These are phyloP conservation scores for Chrysomallon squamiferum DNA, from an alignment of 1,140 invertebrate species.

Conservation along the genomic window DNA sequence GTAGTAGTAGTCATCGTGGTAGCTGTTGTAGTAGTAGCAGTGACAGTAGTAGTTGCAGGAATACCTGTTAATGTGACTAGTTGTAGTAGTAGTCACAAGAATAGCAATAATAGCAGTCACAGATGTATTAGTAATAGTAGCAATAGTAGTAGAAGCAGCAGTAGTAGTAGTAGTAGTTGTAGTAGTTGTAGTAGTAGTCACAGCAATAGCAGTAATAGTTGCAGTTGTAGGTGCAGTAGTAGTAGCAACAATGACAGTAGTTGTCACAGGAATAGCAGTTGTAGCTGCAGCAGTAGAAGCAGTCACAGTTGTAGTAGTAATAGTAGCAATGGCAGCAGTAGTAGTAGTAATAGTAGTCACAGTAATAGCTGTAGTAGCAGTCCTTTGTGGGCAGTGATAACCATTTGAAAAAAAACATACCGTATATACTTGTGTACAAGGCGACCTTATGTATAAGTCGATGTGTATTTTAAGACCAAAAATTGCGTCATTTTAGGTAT, in stretches of 20 bases:
- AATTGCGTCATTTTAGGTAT: no score
- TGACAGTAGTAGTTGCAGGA: no score
- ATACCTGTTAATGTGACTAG: no score
- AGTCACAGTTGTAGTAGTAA: neutral
- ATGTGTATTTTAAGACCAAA: no score
- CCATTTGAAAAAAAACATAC: no score
- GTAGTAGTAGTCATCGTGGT: neutral
- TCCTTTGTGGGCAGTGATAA: no score
- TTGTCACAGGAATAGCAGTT: neutral
- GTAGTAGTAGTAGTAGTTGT: conserved; percentile 3
- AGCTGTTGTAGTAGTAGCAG: neutral
- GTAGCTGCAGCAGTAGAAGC: neutral
- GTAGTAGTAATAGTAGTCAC: neutral
- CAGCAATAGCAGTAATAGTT: neutral
- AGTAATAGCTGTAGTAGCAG: neutral
- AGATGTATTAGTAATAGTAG: neutral
- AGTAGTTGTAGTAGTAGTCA: neutral
- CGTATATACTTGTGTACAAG: no score
- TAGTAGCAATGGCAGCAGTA: neutral
- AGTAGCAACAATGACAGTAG: neutral
- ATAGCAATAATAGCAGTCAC: neutral
- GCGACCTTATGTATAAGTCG: no score
- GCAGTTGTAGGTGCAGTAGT: neutral
- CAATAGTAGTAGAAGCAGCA: neutral
- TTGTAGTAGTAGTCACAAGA: no score